These are phyloP conservation scores for Myopa tessellatipennis DNA, from an alignment of 2,888 invertebrate genomes.

Conservation along the genomic window DNA sequence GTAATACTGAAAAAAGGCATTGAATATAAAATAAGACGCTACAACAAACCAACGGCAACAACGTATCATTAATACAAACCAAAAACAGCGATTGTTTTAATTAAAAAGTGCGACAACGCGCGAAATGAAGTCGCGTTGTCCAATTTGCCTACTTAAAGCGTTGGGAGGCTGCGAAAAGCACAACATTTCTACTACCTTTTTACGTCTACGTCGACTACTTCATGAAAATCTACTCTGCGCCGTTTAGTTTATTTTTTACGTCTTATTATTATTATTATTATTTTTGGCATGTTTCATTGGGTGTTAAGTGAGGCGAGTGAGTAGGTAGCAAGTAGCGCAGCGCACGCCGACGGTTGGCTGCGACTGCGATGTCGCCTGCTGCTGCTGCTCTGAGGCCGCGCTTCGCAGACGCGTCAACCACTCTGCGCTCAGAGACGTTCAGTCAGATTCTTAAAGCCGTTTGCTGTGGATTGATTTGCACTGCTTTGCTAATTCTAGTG, in stretches of 20 bases:
- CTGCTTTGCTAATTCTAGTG: background rate
- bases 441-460: constrained; percentile 47
- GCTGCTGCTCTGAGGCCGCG: constrained; percentile 26
- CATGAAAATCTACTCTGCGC: background rate
- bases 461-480: constrained; percentile 43
- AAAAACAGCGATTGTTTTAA: background rate
- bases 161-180: background rate
- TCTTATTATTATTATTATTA: constrained; percentile 4
- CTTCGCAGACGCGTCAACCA: constrained; percentile 28
- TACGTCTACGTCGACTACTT: background rate
- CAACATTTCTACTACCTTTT: background rate
- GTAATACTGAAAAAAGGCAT: no score
- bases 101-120: constrained; percentile 2
- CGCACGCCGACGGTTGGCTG: constrained; percentile 12
- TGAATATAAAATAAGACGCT: background rate
- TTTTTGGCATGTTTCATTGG: constrained; percentile 26
- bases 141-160: background rate
- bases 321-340: constrained; percentile 21
- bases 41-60: background rate
- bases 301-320: constrained; percentile 27
- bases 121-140: constrained; percentile 16
- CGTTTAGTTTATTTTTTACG: background rate
- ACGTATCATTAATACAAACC: background rate
- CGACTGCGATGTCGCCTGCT: constrained; percentile 6
- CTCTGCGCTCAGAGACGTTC: constrained; percentile 39